Conservation (phyloP, 1,140 invertebrate species). For the Drosophila tani region DNA sequence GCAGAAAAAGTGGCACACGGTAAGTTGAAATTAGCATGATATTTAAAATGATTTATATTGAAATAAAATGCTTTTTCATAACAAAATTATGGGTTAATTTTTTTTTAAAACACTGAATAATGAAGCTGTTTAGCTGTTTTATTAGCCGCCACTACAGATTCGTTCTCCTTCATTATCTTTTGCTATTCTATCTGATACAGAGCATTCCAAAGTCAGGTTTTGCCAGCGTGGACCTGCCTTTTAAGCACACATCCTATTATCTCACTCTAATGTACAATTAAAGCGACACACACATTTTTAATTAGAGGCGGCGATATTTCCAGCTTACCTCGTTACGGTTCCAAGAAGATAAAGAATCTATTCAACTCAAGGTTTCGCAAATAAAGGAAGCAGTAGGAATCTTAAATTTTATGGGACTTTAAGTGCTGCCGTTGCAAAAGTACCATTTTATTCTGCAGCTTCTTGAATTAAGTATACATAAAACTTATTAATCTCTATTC, state of each 20-base stretch:
- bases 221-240: not conserved
- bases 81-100: not conserved
- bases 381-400: constrained; percentile 24
- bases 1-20: not conserved
- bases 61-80: not conserved
- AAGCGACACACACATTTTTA: constrained; percentile 22
- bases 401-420: not conserved
- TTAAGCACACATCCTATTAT: constrained; percentile 20
- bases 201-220: constrained; percentile 5
- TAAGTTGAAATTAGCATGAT: not conserved
- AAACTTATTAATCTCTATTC: constrained; percentile 9
- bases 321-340: constrained; percentile 40
- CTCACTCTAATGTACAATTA: constrained; percentile 30
- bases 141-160: not conserved
- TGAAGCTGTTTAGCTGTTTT: not conserved
- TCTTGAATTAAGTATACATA: not conserved
- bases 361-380: constrained; percentile 20
- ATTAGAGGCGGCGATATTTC: constrained; percentile 33
- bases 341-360: constrained; percentile 32
- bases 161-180: not conserved
- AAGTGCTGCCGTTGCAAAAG: constrained; percentile 1
- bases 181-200: not conserved
- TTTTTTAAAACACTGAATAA: not conserved
- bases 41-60: not conserved
- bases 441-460: not conserved